Conservation (phyloP, 2,113 vertebrate genomes). For the Entelurus aequoreus region DNA sequence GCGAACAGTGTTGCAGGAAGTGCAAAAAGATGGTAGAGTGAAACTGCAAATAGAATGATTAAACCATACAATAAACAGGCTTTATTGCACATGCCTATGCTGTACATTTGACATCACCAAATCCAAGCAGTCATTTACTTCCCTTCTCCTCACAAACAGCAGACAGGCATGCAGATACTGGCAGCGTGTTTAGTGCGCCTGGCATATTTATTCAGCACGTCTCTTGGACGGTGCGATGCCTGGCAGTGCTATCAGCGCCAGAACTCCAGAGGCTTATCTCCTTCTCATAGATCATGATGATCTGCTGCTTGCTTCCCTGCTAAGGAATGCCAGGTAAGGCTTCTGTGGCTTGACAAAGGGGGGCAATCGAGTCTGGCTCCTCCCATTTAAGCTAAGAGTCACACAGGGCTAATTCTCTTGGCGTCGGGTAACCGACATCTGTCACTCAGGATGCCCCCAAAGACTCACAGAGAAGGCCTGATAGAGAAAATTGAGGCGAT, state of each 20-base stretch:
- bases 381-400: conserved; percentile 46
- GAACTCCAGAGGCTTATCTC: conserved; percentile 58
- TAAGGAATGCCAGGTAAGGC: conserved; percentile 69
- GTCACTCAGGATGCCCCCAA: conserved; percentile 64
- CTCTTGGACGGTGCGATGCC: conserved; percentile 41
- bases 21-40: conserved; percentile 25
- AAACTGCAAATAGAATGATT: conserved; percentile 35
- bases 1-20: conserved; percentile 23
- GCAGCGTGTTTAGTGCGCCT: conserved; percentile 31
- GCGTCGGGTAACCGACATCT: conserved; percentile 73
- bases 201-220: conserved; percentile 48
- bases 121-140: conserved; percentile 2
- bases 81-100: conserved; percentile 25
- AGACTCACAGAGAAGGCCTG: conserved; percentile 57
- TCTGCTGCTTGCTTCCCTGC: conserved; percentile 51
- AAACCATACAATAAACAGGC: conserved; percentile 21
- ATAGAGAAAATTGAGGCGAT: conserved; percentile 37
- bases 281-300: conserved; percentile 52
- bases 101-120: conserved; percentile 1
- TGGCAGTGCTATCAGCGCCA: conserved; percentile 48
- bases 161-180: conserved; percentile 44
- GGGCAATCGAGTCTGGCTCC: conserved; percentile 38
- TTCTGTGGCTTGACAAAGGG: conserved; percentile 30
- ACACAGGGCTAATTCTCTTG: conserved; percentile 70
- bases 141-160: conserved; percentile 30